A percentile compares a stretch with the other conserved stretches of the same genome.
Evolutionary conservation across 2,888 invertebrate species (phyloP).

Genomic region (Xylocampa areola): DNA sequence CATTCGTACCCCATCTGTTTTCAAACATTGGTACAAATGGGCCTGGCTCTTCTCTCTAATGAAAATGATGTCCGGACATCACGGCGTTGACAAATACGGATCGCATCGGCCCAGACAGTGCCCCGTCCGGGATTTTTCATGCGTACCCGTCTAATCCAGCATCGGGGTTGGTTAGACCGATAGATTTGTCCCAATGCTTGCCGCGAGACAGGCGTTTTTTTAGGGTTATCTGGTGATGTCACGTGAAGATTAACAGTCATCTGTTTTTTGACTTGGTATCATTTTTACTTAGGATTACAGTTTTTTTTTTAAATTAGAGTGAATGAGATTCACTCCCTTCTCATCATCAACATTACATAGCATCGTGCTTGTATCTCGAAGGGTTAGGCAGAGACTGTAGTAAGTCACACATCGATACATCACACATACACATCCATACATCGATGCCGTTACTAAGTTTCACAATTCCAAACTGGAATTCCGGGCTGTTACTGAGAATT

Average conservation of each 20-base stretch:
- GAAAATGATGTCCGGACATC: constrained; percentile 78
- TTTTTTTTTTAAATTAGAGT: no score
- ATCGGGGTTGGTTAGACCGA: constrained; percentile 61
- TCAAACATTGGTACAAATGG: constrained; percentile 81
- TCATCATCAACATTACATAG: no score
- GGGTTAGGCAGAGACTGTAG: no score
- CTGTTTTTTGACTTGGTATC: constrained; percentile 22
- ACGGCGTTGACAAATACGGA: constrained; percentile 74
- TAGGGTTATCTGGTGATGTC: constrained; percentile 43
- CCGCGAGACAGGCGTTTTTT: constrained; percentile 46
- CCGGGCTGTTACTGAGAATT: no score
- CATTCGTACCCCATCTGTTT: constrained; percentile 61
- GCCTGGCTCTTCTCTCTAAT: constrained; percentile 72
- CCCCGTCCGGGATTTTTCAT: constrained; percentile 68
- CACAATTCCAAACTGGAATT: no score
- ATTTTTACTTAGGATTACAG: constrained; percentile 1
- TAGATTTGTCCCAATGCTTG: constrained; percentile 62
- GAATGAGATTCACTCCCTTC: no score
- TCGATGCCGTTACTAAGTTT: no score
- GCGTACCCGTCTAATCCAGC: constrained; percentile 61
- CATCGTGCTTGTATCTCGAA: no score
- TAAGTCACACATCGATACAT: no score
- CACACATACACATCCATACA: no score
- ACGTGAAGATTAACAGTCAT: constrained; percentile 45
- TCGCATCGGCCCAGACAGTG: constrained; percentile 58